Conservation (phyloP, 2,113 vertebrate species). For the Rhipidura dahli region DNA sequence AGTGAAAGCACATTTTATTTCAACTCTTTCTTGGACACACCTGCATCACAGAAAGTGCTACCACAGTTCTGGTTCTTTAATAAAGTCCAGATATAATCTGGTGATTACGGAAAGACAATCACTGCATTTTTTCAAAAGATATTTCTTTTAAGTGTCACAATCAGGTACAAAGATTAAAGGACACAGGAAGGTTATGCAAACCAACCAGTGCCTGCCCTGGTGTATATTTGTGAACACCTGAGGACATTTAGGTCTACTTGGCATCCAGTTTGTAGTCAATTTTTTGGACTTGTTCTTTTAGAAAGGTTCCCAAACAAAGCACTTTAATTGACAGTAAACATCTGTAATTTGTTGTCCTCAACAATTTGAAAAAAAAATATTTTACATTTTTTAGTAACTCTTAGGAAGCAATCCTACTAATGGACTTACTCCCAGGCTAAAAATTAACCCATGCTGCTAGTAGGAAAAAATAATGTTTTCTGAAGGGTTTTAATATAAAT, state of each 20-base stretch:
- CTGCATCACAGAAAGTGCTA: not conserved
- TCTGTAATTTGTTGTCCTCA: not conserved
- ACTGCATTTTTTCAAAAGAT: not conserved
- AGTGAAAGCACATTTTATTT: not conserved
- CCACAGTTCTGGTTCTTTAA: not conserved
- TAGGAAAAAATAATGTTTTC: not conserved
- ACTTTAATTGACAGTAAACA: not conserved
- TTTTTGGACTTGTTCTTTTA: not conserved
- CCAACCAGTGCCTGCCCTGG: not conserved
- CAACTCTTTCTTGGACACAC: not conserved
- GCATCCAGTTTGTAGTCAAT: not conserved
- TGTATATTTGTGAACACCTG: not conserved
- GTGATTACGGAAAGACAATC: not conserved
- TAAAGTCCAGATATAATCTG: not conserved
- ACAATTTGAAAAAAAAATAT: not conserved
- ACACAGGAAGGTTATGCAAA: not conserved
- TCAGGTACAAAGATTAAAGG: not conserved
- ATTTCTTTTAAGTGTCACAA: not conserved
- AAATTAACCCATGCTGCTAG: not conserved
- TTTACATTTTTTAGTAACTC: not conserved
- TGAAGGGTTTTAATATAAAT: not conserved
- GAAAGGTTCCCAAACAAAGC: not conserved
- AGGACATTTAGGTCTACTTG: not conserved
- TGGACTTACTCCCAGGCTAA: not conserved
- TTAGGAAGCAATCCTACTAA: not conserved